phyloP scores from a whole-genome alignment of 2,888 invertebrate species.

The Lucinisca nassula region DNA sequence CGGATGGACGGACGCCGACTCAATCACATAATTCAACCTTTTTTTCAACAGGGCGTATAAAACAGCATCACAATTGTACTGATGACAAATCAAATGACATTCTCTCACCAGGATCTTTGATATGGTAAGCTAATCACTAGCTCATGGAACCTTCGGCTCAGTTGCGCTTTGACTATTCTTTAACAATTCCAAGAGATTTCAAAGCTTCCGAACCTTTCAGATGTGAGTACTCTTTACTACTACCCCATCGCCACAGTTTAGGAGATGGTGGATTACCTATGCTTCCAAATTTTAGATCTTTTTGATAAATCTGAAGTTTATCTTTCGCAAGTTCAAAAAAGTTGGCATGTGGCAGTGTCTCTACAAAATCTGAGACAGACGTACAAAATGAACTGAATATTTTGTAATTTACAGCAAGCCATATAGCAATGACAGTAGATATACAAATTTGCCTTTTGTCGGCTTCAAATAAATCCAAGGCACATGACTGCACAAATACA shows the following conservation, averaged over 20 bases:
- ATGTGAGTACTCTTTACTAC: not conserved
- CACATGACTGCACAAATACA: not conserved
- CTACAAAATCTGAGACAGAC: not conserved
- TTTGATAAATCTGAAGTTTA: constrained; percentile 21
- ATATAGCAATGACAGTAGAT: constrained; percentile 23
- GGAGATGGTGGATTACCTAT: not conserved
- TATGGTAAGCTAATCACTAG: too few species aligned
- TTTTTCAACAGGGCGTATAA: too few species aligned
- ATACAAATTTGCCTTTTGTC: not conserved
- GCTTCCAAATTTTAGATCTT: not conserved
- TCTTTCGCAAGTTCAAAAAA: constrained; percentile 5
- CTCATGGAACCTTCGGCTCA: too few species aligned
- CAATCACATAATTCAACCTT: too few species aligned
- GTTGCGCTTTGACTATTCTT: not conserved
- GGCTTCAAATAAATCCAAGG: not conserved
- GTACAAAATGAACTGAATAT: not conserved
- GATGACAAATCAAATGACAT: too few species aligned
- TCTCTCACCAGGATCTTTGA: too few species aligned
- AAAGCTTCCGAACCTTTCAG: not conserved
- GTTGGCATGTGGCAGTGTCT: not conserved
- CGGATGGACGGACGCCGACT: too few species aligned
- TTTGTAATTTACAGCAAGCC: constrained; percentile 36
- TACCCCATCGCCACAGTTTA: not conserved
- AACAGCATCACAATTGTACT: too few species aligned
- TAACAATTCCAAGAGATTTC: not conserved